phyloP scores from a whole-genome alignment of 2,113 vertebrate genomes.

The Myrmecophaga tridactyla region DNA sequence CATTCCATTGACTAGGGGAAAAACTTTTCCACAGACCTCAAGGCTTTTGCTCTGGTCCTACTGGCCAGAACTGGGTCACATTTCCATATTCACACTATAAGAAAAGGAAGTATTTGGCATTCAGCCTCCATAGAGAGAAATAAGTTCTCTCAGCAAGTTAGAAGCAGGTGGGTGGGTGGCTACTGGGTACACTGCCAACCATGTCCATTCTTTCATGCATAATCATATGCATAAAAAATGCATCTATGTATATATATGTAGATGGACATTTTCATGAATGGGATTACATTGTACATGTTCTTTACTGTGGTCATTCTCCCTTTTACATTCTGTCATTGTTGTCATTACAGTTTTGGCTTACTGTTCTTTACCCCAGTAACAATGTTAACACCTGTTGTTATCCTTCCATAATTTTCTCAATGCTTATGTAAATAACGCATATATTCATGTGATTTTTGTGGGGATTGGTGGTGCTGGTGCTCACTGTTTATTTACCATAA shows the following conservation, averaged over 20 bases:
- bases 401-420: neutral
- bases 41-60: neutral
- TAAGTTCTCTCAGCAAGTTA: neutral
- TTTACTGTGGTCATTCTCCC: neutral
- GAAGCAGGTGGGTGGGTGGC: neutral
- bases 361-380: neutral
- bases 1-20: neutral
- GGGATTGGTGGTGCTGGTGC: too few relatives aligned
- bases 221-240: neutral
- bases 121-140: neutral
- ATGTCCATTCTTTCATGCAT: neutral
- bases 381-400: neutral
- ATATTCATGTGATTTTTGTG: neutral
- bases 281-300: too few relatives aligned
- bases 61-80: neutral
- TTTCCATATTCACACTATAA: neutral
- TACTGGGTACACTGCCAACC: neutral
- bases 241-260: neutral
- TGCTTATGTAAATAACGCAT: neutral
- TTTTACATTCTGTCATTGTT: neutral
- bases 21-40: neutral
- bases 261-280: neutral
- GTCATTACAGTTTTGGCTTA: neutral
- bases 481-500: neutral
- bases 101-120: neutral